Percentiles rank a stretch among this genome's conserved stretches.
phyloP scores from a whole-genome alignment of 2,113 vertebrate genomes.

The Syrmaticus mikado region DNA sequence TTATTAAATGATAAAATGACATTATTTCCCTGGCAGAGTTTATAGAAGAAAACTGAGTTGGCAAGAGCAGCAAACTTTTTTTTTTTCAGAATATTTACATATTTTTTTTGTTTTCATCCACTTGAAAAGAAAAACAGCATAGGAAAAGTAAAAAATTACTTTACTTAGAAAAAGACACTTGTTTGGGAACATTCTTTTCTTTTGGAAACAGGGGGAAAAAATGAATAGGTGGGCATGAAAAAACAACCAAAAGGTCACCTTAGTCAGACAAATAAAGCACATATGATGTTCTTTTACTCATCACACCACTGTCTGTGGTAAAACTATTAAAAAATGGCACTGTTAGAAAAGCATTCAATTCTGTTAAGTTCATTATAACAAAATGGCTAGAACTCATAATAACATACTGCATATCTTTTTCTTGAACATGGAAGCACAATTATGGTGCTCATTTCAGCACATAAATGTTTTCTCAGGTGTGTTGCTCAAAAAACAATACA shows the following conservation, averaged over 20 bases:
- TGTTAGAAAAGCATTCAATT: background rate
- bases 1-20: background rate
- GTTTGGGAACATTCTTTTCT: background rate
- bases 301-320: background rate
- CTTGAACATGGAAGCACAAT: background rate
- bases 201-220: background rate
- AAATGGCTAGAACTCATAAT: background rate
- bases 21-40: background rate
- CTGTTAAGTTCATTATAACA: background rate
- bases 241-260: background rate
- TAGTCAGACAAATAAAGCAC: background rate
- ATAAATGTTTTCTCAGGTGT: background rate
- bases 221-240: background rate
- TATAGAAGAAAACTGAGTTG: background rate
- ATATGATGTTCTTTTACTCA: background rate
- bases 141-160: background rate
- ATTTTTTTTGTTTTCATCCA: background rate
- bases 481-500: background rate
- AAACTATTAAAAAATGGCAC: accelerated
- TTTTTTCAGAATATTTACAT: background rate
- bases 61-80: background rate
- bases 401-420: background rate
- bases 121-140: background rate
- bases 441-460: background rate
- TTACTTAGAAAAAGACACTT: background rate